Evolutionary conservation across 2,797 vertebrate genomes (phyloP), one percentile per base, ranked within the genome.

Genomic region (Melanotaenia pygmaea): DNA sequence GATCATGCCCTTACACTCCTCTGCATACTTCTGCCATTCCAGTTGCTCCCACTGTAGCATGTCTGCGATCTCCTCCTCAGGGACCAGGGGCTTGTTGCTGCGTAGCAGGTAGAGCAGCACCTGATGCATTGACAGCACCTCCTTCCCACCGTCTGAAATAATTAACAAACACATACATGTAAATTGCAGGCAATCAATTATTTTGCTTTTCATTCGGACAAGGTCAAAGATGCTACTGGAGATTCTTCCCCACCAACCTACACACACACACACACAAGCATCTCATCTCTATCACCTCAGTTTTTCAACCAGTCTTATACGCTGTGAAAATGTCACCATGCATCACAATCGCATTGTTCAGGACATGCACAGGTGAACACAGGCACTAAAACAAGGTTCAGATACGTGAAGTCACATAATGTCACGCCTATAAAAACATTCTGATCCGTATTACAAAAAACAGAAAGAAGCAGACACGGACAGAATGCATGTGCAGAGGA

Each of bases 1-100:
- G 0, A 99, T 99, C 98, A 99, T 99, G 87, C 98, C 98, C 91
- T 99, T 99, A 92, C 98, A 99, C 88, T 99, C 98, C 79, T 99
- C 98, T 0, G 98, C 98, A 0, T 99, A 99, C 73, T 99, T 99
- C 94, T 99, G 98, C 98, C 98, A 99, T 76, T 97, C 97, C 18
- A 99, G 93, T 82, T 99, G 98, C 88, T 99, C 97, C 97, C 97
- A 99, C 88, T 99, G 97, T 67, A 99, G 96, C 98, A 99, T 99
- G 86, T 99, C 96, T 22, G 97, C 98, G 30, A 99, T 99, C 91
- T 99, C 97, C 88, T 99, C 98, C 86, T 97, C 98, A 0, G 97
- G 97, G 38, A 99, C 98, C 86, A 99, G 92, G 0, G 98, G 91
- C 81, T 96, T 97, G 93, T 92, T 99, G 91, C 96, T 97, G 64